These are phyloP conservation scores for Stenchaetothrips biformis DNA, from an alignment of 2,888 invertebrate genomes.

Conservation along the genomic window DNA sequence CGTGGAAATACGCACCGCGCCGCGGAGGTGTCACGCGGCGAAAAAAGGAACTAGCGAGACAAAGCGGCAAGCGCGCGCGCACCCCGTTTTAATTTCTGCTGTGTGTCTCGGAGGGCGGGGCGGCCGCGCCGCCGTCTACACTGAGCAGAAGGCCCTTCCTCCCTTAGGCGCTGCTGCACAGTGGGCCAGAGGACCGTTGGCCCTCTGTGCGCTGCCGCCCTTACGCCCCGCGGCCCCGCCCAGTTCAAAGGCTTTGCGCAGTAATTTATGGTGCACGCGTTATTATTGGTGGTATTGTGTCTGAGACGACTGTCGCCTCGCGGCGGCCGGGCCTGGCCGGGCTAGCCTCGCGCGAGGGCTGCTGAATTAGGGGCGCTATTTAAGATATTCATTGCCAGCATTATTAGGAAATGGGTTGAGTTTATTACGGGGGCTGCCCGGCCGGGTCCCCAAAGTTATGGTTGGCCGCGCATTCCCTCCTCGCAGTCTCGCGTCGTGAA, in stretches of 20 bases:
- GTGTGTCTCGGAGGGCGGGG: no score
- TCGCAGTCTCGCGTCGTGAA: neutral
- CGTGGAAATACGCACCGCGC: no score
- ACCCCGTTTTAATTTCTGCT: no score
- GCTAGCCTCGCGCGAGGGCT: neutral
- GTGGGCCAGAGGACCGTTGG: no score
- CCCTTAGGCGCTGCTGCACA: no score
- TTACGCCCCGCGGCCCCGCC: no score
- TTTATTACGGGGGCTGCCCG: neutral
- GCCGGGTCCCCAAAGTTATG: neutral
- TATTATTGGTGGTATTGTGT: conserved; percentile 23
- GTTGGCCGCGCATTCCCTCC: neutral
- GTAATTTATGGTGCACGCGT: conserved; percentile 14
- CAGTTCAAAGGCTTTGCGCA: neutral
- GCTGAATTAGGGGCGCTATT: conserved; percentile 7
- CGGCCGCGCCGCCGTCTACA: no score
- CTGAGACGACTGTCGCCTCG: conserved; percentile 9
- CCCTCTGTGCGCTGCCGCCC: no score
- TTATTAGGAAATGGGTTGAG: conserved; percentile 20
- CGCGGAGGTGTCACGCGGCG: neutral
- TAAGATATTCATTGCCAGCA: conserved; percentile 20
- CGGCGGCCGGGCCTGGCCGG: neutral
- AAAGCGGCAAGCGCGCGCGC: no score
- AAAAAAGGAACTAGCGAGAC: no score
- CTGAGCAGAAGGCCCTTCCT: no score